Evolutionary conservation across 23 tunicate genomes (phyloP), one percentile per base, ranked within the genome.

Genomic region (Halocynthia roretzi): DNA sequence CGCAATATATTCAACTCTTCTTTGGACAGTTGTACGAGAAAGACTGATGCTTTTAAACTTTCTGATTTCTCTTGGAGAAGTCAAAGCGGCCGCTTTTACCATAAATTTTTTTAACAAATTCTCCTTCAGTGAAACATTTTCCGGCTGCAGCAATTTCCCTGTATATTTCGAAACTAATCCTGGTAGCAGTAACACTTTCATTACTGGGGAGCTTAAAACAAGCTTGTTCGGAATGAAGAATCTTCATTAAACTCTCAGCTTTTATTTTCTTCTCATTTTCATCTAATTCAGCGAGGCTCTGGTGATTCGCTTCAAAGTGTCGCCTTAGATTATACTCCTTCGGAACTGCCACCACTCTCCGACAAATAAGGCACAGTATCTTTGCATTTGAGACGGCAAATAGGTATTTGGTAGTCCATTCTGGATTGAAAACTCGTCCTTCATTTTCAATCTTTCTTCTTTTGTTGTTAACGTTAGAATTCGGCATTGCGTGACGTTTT

Each of bases 1-100:
- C 71, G 81, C 71, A 77, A 77, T 77, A 77, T 77, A 70, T 77
- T 61, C 71, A 62, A 77, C 53, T 77, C 81, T 77, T 77, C 71
- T 53, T 62, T 62, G 81, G 40, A 77, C 71, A 77, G 81, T 77
- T 77, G 81, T 77, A 53, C 81, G 71, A 61, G 81, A 77, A 77
- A 77, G 71, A 44, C 81, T 61, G 14, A 77, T 54, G 71, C 53
- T 77, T 62, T 48, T 70, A n/a, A 77, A 77, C 48, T 54, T 77
- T 48, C 62, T 48, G 53, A 61, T 77, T 70, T 21, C 71, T 22
- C 81, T 77, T 21, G 81, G 52, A 70, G 70, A 61, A 21, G 62
- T 62, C 53, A 31, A 61, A 77, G 52, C 61, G 62, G 48, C 52
- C 62, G 81, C 81, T 31, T 70, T 21, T 21, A 77, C 61, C 73